Evolutionary conservation across 1,140 invertebrate genomes (phyloP).

Genomic region (Oedothorax gibbosus): DNA sequence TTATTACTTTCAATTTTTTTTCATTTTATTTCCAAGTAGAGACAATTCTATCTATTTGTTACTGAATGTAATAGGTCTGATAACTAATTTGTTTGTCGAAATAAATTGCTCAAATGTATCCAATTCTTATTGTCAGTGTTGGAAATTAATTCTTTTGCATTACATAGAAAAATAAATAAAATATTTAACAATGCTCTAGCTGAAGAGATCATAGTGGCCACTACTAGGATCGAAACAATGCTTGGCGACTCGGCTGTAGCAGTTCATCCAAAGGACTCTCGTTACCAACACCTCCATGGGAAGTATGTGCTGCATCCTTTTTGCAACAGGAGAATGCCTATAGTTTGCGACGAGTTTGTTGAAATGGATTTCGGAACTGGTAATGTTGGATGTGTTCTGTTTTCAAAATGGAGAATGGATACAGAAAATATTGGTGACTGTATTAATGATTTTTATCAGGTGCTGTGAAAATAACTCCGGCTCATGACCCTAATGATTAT

Average conservation of each 20-base stretch:
- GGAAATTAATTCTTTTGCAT: not conserved
- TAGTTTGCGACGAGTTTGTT: slow-evolving; percentile 93
- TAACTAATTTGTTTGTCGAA: too few relatives aligned
- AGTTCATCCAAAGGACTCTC: slow-evolving; percentile 88
- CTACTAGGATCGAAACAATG: slow-evolving; percentile 99
- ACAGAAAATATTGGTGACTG: not conserved
- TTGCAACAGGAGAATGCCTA: slow-evolving; percentile 81
- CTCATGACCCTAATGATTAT: slow-evolving; percentile 98
- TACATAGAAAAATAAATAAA: too few relatives aligned
- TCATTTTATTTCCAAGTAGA: too few relatives aligned
- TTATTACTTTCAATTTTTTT: too few relatives aligned
- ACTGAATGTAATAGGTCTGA: too few relatives aligned
- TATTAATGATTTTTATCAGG: slow-evolving; percentile 69
- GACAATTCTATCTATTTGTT: too few relatives aligned
- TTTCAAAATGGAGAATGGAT: not conserved
- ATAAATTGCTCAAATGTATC: too few relatives aligned
- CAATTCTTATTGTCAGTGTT: not conserved
- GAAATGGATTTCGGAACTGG: slow-evolving; percentile 92
- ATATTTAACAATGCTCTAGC: slow-evolving; percentile 66
- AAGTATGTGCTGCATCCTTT: slow-evolving; percentile 90
- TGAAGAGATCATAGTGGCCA: slow-evolving; percentile 92
- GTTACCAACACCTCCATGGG: slow-evolving; percentile 87
- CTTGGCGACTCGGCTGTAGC: slow-evolving; percentile 97
- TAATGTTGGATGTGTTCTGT: not conserved
- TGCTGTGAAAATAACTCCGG: slow-evolving; percentile 99